Evolutionary conservation across 1,140 invertebrate species (phyloP), one percentile per base, ranked within the genome.

Genomic region (Scaptomyza hsui): DNA sequence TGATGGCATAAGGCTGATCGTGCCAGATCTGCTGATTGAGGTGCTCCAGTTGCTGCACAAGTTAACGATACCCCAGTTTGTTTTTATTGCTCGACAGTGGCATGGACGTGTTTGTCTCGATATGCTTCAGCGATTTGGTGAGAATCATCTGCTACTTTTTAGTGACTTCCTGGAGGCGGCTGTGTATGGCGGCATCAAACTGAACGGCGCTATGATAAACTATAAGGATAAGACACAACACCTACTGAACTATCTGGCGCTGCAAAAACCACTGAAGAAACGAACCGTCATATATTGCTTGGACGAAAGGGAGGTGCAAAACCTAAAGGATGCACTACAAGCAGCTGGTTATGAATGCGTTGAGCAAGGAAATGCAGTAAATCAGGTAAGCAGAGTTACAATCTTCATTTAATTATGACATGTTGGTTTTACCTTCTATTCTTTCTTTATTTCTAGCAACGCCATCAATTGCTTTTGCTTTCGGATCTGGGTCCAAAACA

Each of bases 71-170:
- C 15, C 2, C 18, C 74, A 81, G 12, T 26, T 69, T 0, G 26
- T 86, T 0, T 1, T 86, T 1, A 45, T 81, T 7, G 41, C 81
- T 6, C 78, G 81, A 45, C 70, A 69, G n/a, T 86, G 81, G 81
- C 62, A 72, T 47, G 15, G 24, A 0, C 49, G 44, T 0, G 16
- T 16, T 4, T 88, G 72, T 1, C 12, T 24, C 6, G 48, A 64
- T 0, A 19, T 78, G 0, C n/a, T 68, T 0, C 64, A 53, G 19
- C 29, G 19, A 1, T 19, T 56, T 4, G 13, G 42, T 2, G 4
- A 1, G 0, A 53, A 72, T 5, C 70, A 70, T 4, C 12, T 86
- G 4, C 13, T 76, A 16, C 61, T 86, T 1, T 75, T 88, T 16
- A 71, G 70, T 0, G 49, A 86, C 35, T 81, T 70, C 18, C 60